Conservation (phyloP, 2,888 invertebrate genomes). For the Protonemura montana region DNA sequence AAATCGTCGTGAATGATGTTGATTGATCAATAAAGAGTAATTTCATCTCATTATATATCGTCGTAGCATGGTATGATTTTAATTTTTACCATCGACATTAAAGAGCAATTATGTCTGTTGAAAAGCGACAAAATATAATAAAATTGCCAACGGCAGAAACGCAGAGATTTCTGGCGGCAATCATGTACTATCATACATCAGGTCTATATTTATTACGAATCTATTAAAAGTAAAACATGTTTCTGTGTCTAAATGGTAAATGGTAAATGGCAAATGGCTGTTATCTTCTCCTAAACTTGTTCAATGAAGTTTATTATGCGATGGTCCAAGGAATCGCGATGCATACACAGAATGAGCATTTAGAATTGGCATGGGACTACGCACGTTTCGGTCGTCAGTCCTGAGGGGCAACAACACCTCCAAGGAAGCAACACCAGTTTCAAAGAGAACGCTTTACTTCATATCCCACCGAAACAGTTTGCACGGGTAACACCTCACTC, state of each 20-base stretch:
- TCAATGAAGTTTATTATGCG: slow-evolving; percentile 18
- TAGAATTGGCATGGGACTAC: not conserved
- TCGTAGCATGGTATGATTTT: slow-evolving; percentile 8
- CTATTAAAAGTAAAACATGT: slow-evolving; percentile 29
- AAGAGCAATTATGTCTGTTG: slow-evolving; percentile 3
- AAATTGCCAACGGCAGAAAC: not conserved
- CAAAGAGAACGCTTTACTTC: too few species aligned
- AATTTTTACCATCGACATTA: not conserved
- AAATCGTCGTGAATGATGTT: not conserved
- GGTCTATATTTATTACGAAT: slow-evolving; percentile 41
- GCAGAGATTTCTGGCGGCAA: not conserved
- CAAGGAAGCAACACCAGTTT: too few species aligned
- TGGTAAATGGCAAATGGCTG: slow-evolving; percentile 17
- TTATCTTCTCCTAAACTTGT: slow-evolving; percentile 26
- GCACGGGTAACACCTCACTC: too few species aligned
- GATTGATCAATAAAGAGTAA: slow-evolving; percentile 37
- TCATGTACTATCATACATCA: slow-evolving; percentile 17
- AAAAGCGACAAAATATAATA: slow-evolving; percentile 24
- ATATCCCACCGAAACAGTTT: too few species aligned
- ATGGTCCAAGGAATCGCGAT: not conserved
- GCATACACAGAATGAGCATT: not conserved
- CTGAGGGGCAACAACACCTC: too few species aligned
- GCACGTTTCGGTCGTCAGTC: not conserved
- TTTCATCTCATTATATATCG: slow-evolving; percentile 27
- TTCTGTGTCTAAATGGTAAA: slow-evolving; percentile 24